phyloP scores from a whole-genome alignment of 2,113 vertebrate species.

The Cynoglossus semilaevis region DNA sequence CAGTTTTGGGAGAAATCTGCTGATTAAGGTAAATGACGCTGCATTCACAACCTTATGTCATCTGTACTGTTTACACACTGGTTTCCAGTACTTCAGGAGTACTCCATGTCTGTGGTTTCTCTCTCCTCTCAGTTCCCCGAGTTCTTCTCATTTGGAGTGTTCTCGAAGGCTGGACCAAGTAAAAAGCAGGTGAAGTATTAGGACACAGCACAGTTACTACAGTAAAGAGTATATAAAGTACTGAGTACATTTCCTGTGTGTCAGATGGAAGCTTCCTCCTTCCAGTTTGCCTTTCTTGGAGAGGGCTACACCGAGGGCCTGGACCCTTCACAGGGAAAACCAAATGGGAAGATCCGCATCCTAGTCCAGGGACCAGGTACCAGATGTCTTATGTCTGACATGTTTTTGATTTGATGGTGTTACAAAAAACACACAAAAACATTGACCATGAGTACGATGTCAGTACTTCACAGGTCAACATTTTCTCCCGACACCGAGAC shows the following conservation, averaged over 20 bases:
- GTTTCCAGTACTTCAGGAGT: background rate
- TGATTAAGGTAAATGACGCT: constrained; percentile 83
- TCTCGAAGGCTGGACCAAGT: constrained; percentile 88
- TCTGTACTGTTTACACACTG: background rate
- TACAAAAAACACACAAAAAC: background rate
- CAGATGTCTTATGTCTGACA: no score
- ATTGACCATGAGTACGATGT: no score
- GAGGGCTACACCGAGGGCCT: constrained; percentile 86
- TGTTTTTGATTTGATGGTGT: no score
- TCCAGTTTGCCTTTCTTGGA: constrained; percentile 87
- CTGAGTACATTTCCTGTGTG: background rate
- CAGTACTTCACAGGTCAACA: no score
- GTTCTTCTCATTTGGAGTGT: constrained; percentile 89
- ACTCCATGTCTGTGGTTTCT: background rate
- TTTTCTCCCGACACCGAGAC: no score
- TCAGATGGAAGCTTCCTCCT: constrained; percentile 88
- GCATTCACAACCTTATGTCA: background rate
- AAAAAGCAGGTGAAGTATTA: constrained; percentile 86
- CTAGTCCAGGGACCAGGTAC: constrained; percentile 93
- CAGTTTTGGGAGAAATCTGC: constrained; percentile 87
- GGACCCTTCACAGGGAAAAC: constrained; percentile 79
- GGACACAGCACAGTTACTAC: background rate
- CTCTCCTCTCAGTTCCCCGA: constrained; percentile 80
- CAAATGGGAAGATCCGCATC: constrained; percentile 87
- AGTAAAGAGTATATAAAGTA: no score